A percentile compares a stretch with the other conserved stretches of the same genome.
phyloP scores from a whole-genome alignment of 2,113 vertebrate genomes.

The Lepus americanus region DNA sequence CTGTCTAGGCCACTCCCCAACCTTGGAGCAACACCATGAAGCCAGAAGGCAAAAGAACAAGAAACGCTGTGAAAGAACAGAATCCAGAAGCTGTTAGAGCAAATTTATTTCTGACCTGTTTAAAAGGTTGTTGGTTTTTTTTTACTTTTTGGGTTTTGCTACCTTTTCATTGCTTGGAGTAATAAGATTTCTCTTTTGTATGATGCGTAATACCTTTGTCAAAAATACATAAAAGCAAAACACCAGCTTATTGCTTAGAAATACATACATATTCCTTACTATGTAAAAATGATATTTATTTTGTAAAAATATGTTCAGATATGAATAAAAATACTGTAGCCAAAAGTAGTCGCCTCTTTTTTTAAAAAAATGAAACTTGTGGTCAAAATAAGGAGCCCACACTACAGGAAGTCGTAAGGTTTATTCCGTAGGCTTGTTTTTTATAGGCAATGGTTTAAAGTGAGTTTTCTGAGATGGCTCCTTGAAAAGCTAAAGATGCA shows the following conservation, averaged over 20 bases:
- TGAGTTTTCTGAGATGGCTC: constrained; percentile 28
- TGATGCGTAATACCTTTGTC: constrained; percentile 76
- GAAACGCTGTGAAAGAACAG: constrained; percentile 55
- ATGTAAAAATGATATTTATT: constrained; percentile 89
- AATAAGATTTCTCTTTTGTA: constrained; percentile 78
- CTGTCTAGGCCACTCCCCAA: not conserved
- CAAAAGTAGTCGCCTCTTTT: constrained; percentile 68
- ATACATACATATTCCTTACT: constrained; percentile 85
- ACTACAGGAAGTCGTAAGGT: constrained; percentile 61
- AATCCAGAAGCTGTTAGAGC: not conserved
- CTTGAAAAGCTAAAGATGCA: constrained; percentile 64
- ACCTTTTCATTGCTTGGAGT: constrained; percentile 64
- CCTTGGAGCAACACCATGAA: no score
- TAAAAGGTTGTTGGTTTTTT: not conserved
- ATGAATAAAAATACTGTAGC: constrained; percentile 86
- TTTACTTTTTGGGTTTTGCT: constrained; percentile 50
- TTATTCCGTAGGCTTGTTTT: constrained; percentile 81
- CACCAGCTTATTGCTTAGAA: constrained; percentile 80
- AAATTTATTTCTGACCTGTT: not conserved
- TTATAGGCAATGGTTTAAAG: constrained; percentile 66
- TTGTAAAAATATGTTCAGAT: constrained; percentile 85
- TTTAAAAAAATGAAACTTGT: constrained; percentile 22
- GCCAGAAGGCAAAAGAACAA: constrained; percentile 17
- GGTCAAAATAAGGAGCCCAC: constrained; percentile 28
- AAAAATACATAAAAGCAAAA: constrained; percentile 77